Conservation (phyloP, 2,113 vertebrate genomes). For the Vulpes lagopus region DNA sequence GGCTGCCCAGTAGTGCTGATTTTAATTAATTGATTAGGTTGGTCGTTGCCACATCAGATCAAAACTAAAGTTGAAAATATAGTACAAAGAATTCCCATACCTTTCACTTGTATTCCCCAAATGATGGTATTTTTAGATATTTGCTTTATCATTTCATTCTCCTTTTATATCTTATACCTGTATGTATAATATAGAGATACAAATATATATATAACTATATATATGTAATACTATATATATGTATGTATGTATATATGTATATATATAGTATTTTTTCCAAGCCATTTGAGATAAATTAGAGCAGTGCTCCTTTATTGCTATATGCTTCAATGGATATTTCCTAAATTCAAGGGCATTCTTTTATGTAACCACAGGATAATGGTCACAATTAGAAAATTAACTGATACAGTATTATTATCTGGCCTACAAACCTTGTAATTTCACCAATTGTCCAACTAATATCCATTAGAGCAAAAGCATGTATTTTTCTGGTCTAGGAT, state of each 20-base stretch:
- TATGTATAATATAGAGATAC: background rate
- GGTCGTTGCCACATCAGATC: background rate
- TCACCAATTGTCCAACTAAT: background rate
- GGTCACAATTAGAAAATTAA: slow-evolving; percentile 19
- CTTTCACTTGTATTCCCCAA: background rate
- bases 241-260: background rate
- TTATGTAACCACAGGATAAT: background rate
- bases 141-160: background rate
- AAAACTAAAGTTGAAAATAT: slow-evolving; percentile 15
- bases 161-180: background rate
- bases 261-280: background rate
- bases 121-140: background rate
- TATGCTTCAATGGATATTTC: background rate
- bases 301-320: background rate
- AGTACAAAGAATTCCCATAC: background rate
- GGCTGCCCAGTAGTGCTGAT: background rate
- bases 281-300: background rate
- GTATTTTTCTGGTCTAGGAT: background rate
- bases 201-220: background rate
- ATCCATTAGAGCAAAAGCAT: background rate
- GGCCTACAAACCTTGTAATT: background rate
- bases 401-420: background rate
- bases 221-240: background rate
- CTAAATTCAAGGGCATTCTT: background rate
- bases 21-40: background rate